Percentiles rank a stretch among this genome's conserved stretches.
Conservation (phyloP, 2,113 vertebrate species). For the Marmota monax region DNA sequence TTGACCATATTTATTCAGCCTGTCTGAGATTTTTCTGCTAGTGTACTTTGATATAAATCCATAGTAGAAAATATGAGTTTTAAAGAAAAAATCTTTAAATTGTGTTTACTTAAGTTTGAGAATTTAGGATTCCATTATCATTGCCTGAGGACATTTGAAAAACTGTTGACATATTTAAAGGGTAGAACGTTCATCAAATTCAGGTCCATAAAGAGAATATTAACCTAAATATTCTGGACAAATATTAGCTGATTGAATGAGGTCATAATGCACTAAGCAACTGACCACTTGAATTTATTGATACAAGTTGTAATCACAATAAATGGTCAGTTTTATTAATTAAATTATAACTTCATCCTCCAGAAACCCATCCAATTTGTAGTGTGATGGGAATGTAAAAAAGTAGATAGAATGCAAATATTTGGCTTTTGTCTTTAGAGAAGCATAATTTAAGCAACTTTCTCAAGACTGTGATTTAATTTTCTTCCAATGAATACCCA, state of each 20-base stretch:
- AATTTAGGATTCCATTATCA: constrained; percentile 30
- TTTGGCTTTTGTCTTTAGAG: background rate
- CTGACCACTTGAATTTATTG: constrained; percentile 36
- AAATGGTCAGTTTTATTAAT: constrained; percentile 55
- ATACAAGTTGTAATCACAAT: constrained; percentile 21
- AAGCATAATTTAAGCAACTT: background rate
- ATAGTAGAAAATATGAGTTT: background rate
- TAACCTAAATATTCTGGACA: constrained; percentile 54
- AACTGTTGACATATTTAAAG: background rate
- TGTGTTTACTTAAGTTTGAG: background rate
- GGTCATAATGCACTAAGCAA: background rate
- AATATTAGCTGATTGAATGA: background rate
- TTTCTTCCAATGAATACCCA: background rate
- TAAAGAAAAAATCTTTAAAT: background rate
- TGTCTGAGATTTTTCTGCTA: constrained; percentile 1
- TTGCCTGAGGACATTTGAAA: background rate
- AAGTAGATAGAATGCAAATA: background rate
- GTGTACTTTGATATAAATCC: constrained; percentile 30
- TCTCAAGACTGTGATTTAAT: background rate
- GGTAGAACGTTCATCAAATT: background rate
- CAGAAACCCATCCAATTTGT: background rate
- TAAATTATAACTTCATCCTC: background rate
- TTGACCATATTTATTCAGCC: background rate
- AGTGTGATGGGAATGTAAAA: background rate
- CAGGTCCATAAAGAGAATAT: background rate